phyloP scores from a whole-genome alignment of 2,797 vertebrate genomes.

The Propithecus deckenii region DNA sequence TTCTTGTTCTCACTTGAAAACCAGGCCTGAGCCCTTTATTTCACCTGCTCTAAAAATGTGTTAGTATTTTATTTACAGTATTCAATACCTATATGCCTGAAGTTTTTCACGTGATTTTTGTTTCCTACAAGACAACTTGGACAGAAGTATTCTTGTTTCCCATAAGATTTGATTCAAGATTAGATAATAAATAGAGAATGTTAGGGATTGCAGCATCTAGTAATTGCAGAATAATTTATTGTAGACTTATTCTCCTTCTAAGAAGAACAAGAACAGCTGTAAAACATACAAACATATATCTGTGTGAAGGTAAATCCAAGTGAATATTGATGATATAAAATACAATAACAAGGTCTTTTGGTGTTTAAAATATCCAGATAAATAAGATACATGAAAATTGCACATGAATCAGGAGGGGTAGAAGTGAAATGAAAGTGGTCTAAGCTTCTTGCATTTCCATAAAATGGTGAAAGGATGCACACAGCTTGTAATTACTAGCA shows the following conservation, averaged over 20 bases:
- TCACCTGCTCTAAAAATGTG: not conserved
- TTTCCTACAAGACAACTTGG: not conserved
- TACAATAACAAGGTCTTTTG: not conserved
- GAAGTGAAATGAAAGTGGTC: not conserved
- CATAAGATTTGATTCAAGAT: not conserved
- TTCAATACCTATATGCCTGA: not conserved
- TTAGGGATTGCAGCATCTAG: not conserved
- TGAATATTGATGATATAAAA: not conserved
- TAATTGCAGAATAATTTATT: not conserved
- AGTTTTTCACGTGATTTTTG: not conserved
- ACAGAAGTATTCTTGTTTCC: not conserved
- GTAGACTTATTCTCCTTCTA: not conserved
- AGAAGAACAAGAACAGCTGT: not conserved
- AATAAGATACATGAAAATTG: slow-evolving; percentile 4
- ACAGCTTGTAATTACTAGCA: not conserved
- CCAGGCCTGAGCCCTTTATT: not conserved
- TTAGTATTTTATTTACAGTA: not conserved
- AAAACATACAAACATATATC: not conserved
- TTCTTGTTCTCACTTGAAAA: not conserved
- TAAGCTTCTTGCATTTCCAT: not conserved
- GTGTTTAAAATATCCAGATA: not conserved
- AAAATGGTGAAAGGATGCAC: not conserved
- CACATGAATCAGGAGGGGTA: not conserved
- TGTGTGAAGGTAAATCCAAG: not conserved
- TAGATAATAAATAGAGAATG: not conserved